A percentile compares a stretch with the other conserved stretches of the same genome.
Evolutionary conservation across 2,797 vertebrate species (phyloP).

Genomic region (Neosilurus mollespiculum): DNA sequence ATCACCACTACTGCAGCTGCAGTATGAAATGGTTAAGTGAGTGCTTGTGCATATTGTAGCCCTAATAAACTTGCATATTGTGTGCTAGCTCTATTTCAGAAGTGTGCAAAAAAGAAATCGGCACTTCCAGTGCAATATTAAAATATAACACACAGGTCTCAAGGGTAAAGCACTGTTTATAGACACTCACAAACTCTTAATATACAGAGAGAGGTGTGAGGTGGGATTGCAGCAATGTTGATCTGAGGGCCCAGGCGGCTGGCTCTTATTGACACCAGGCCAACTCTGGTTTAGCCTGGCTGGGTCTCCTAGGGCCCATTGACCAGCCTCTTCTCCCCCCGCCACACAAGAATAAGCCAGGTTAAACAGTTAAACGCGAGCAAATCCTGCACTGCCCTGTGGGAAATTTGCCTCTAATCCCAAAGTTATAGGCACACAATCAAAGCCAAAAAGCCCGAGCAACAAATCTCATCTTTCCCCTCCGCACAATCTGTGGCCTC

Average conservation of each 20-base stretch:
- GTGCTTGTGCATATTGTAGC: background rate
- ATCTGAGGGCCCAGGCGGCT: slow-evolving; percentile 62
- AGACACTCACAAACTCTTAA: slow-evolving; percentile 44
- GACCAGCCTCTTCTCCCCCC: slow-evolving; percentile 84
- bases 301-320: slow-evolving; percentile 86
- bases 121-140: slow-evolving; percentile 19
- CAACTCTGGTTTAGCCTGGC: slow-evolving; percentile 80
- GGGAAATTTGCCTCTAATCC: slow-evolving; percentile 99
- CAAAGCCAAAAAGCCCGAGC: slow-evolving; percentile 99
- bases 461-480: slow-evolving; percentile 98
- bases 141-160: slow-evolving; percentile 45
- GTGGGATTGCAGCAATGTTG: slow-evolving; percentile 56
- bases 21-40: background rate
- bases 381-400: slow-evolving; percentile 99
- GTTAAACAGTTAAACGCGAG: slow-evolving; percentile 99
- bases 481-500: slow-evolving; percentile 87
- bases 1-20: background rate
- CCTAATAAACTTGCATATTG: background rate
- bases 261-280: slow-evolving; percentile 72
- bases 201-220: slow-evolving; percentile 34
- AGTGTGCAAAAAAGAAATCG: slow-evolving; percentile 18
- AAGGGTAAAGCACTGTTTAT: slow-evolving; percentile 48
- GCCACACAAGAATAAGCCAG: slow-evolving; percentile 86
- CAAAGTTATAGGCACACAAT: slow-evolving; percentile 99
- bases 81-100: background rate